Percentiles rank a stretch among this genome's conserved stretches.
Conservation (phyloP, 1,140 invertebrate genomes). For the Ganaspis sp. region DNA sequence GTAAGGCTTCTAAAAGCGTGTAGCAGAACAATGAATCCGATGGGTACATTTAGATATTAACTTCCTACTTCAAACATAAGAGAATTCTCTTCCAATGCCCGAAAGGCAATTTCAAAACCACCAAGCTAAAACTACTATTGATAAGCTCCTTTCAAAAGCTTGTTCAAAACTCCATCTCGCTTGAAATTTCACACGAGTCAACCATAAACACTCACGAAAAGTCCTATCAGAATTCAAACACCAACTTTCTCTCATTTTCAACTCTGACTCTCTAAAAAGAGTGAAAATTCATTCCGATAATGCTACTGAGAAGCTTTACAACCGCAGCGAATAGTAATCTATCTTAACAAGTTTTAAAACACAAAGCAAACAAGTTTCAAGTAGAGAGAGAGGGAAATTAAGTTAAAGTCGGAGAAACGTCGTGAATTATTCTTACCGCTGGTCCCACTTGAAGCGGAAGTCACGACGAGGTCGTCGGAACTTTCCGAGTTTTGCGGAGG, state of each 20-base stretch:
- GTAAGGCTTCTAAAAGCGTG: not conserved
- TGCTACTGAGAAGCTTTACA: not conserved
- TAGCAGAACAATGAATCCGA: not conserved
- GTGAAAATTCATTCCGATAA: not conserved
- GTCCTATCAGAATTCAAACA: not conserved
- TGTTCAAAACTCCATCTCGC: not conserved
- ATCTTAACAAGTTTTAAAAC: not conserved
- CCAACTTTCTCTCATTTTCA: not conserved
- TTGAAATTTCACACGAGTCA: constrained; percentile 17
- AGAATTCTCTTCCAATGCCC: not conserved
- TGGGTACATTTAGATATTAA: constrained; percentile 15
- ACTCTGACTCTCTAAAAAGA: not conserved
- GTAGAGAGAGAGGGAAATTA: not conserved
- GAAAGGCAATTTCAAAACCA: constrained; percentile 20
- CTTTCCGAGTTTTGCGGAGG: constrained; percentile 75
- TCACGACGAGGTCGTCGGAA: constrained; percentile 73
- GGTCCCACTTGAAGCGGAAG: constrained; percentile 72
- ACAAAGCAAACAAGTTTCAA: constrained; percentile 3
- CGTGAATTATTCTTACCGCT: constrained; percentile 66
- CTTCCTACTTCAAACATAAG: not conserved
- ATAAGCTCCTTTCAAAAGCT: constrained; percentile 21
- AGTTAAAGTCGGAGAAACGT: constrained; percentile 34
- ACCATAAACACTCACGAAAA: constrained; percentile 13
- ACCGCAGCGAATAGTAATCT: not conserved
- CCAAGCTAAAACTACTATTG: constrained; percentile 22